phyloP scores from a whole-genome alignment of 2,888 invertebrate genomes.

The Brachyptera putata region DNA sequence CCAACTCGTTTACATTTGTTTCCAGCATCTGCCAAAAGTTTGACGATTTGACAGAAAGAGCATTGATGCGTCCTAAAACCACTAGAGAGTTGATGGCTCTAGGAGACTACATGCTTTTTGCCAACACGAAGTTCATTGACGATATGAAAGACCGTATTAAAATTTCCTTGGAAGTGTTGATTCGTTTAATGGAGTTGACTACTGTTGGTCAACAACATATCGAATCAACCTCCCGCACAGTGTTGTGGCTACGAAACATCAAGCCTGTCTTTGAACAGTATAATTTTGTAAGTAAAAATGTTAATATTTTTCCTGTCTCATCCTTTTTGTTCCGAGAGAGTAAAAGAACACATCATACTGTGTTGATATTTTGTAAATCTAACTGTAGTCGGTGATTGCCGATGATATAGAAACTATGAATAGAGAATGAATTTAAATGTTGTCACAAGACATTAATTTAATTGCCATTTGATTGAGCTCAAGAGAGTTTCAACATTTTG shows the following conservation, averaged over 20 bases:
- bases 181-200: slow-evolving; percentile 71
- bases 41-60: slow-evolving; percentile 62
- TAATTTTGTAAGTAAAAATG: slow-evolving; percentile 50
- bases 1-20: too few relatives aligned
- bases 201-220: slow-evolving; percentile 70
- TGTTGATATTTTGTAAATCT: too few relatives aligned
- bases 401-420: too few relatives aligned
- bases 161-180: slow-evolving; percentile 60
- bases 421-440: too few relatives aligned
- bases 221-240: slow-evolving; percentile 71
- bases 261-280: slow-evolving; percentile 77
- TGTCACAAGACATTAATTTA: too few relatives aligned
- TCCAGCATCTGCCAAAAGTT: slow-evolving; percentile 52
- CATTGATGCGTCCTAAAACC: slow-evolving; percentile 67
- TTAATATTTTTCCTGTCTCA: too few relatives aligned
- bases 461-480: too few relatives aligned
- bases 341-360: too few relatives aligned
- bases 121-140: slow-evolving; percentile 66
- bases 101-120: slow-evolving; percentile 74
- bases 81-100: slow-evolving; percentile 79
- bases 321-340: too few relatives aligned
- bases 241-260: slow-evolving; percentile 79
- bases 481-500: too few relatives aligned
- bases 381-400: too few relatives aligned
- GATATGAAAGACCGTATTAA: slow-evolving; percentile 66